These are phyloP conservation scores for Harpia harpyja DNA, from an alignment of 2,797 vertebrate genomes.

Conservation along the genomic window DNA sequence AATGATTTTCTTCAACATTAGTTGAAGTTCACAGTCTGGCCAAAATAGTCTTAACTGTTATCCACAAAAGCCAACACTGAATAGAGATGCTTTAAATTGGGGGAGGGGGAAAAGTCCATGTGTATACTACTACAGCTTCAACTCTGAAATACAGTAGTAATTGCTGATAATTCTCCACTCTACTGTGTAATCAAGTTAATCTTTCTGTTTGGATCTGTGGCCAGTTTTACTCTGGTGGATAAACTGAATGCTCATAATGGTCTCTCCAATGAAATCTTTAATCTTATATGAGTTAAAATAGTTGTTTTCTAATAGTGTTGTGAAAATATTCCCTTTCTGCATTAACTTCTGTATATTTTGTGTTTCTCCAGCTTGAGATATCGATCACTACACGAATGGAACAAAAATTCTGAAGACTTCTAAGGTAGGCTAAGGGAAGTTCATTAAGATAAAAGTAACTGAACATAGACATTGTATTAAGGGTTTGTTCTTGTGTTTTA, in stretches of 20 bases:
- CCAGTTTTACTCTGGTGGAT: neutral
- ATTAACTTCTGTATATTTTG: neutral
- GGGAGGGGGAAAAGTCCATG: rapidly evolving
- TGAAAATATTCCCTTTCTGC: neutral
- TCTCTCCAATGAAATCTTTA: neutral
- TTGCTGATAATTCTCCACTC: neutral
- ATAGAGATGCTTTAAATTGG: neutral
- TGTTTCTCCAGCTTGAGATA: neutral
- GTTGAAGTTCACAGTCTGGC: neutral
- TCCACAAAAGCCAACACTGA: neutral
- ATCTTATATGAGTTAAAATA: neutral
- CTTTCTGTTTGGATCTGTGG: neutral
- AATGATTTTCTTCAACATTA: neutral
- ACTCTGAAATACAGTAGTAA: neutral
- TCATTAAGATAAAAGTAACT: neutral
- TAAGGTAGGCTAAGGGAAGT: neutral
- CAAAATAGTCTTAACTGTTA: neutral
- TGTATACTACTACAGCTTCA: neutral
- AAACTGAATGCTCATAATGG: neutral
- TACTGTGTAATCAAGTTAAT: neutral
- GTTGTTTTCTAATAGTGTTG: neutral
- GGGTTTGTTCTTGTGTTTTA: neutral
- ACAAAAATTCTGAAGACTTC: neutral
- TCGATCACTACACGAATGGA: neutral
- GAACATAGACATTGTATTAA: rapidly evolving